These are phyloP conservation scores for Lepeophtheirus nordmannii DNA, from an alignment of 2,888 invertebrate species.

Conservation along the genomic window DNA sequence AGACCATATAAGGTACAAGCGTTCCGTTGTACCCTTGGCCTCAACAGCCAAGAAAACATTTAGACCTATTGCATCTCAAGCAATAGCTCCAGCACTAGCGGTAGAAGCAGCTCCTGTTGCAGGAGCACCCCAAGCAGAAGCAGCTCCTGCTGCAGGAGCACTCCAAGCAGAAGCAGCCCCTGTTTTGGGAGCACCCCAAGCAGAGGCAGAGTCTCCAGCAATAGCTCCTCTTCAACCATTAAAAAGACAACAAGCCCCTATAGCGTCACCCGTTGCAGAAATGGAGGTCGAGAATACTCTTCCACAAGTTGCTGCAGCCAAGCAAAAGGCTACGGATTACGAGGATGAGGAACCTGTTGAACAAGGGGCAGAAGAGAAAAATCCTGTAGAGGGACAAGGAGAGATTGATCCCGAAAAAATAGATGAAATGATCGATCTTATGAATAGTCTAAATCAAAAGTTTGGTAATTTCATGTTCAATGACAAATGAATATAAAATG, in stretches of 20 bases:
- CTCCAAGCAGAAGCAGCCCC: background rate
- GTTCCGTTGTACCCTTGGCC: background rate
- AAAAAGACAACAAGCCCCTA: background rate
- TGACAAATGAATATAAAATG: background rate
- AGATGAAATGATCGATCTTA: background rate
- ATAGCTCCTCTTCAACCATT: background rate
- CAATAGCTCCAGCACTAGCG: background rate
- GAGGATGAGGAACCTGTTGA: background rate
- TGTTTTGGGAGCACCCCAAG: background rate
- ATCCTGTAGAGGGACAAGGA: background rate
- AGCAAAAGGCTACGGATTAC: background rate
- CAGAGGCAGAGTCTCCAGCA: background rate
- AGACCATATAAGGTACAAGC: background rate
- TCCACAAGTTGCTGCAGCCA: background rate
- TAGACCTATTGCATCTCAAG: no score
- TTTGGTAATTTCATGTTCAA: background rate
- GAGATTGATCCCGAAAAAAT: background rate
- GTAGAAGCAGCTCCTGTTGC: background rate
- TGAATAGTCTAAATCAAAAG: slow-evolving; percentile 2
- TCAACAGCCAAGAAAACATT: background rate
- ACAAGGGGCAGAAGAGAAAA: background rate
- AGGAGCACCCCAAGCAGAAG: background rate
- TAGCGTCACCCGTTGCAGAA: background rate
- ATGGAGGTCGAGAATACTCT: background rate
- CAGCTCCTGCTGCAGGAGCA: background rate